Evolutionary conservation across 2,888 invertebrate species (phyloP).

Genomic region (Cynaeus angustus): DNA sequence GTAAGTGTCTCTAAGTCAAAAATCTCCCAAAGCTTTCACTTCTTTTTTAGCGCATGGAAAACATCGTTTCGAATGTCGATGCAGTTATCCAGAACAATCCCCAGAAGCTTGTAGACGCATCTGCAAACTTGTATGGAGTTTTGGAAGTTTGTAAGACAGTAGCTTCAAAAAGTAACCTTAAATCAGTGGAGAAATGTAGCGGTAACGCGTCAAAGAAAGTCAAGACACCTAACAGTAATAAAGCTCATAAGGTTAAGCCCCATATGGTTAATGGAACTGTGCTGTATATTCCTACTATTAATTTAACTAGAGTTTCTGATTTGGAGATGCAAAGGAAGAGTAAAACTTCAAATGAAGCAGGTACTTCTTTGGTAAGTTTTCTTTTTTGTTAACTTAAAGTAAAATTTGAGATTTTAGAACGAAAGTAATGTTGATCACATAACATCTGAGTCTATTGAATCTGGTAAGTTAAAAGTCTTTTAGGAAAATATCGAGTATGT

Average conservation of each 20-base stretch:
- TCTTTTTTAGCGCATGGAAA: constrained; percentile 26
- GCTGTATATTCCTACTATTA: constrained; percentile 31
- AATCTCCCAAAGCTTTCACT: background rate
- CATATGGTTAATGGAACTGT: constrained; percentile 43
- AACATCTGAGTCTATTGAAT: background rate
- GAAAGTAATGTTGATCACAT: background rate
- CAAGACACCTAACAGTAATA: background rate
- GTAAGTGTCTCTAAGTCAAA: constrained; percentile 2
- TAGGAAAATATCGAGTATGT: background rate
- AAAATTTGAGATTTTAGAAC: background rate
- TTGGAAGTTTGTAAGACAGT: constrained; percentile 4
- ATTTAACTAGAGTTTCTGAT: constrained; percentile 22
- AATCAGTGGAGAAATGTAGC: background rate
- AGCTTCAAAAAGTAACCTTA: background rate
- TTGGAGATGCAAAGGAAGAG: background rate
- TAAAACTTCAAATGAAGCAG: background rate
- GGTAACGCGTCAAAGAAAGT: background rate
- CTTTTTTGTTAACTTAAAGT: background rate
- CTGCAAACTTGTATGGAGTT: constrained; percentile 7
- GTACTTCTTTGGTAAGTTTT: constrained; percentile 14
- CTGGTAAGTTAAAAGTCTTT: background rate
- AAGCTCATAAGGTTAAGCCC: constrained; percentile 33
- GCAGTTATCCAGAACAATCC: background rate
- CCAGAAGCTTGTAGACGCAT: constrained; percentile 5
- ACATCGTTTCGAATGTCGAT: constrained; percentile 13